Conservation (phyloP, 2,113 vertebrate species). For the Takifugu bimaculatus region DNA sequence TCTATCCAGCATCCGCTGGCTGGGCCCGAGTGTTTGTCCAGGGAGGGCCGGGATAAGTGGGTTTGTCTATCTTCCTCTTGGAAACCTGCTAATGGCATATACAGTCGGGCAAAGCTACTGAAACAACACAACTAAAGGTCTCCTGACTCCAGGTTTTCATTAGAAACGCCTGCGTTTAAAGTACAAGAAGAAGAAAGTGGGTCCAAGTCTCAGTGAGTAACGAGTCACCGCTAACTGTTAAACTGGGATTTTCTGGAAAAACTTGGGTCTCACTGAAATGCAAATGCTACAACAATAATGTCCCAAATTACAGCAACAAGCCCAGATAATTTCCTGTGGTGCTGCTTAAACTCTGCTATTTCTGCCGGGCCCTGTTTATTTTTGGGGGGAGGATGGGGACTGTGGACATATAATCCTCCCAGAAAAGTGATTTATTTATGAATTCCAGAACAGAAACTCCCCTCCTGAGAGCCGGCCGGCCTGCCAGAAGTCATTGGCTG, state of each 20-base stretch:
- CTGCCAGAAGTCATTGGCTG: conserved; percentile 80
- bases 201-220: not conserved
- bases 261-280: conserved; percentile 48
- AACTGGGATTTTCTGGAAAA: conserved; percentile 6
- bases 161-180: not conserved
- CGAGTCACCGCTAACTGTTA: conserved; percentile 28
- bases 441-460: conserved; percentile 73
- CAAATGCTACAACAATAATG: conserved; percentile 69
- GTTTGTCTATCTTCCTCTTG: conserved; percentile 70
- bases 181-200: not conserved
- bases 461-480: conserved; percentile 64
- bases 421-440: conserved; percentile 82
- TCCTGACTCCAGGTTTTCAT: conserved; percentile 6
- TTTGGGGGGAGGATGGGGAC: conserved; percentile 58
- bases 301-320: conserved; percentile 71
- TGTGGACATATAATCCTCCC: conserved; percentile 77
- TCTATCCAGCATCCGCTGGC: conserved; percentile 2
- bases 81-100: conserved; percentile 64
- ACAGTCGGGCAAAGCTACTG: conserved; percentile 54
- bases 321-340: conserved; percentile 75
- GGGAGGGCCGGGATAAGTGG: conserved; percentile 61
- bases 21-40: conserved; percentile 52
- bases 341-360: conserved; percentile 74
- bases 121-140: conserved; percentile 39
- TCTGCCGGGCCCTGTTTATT: conserved; percentile 74